A percentile compares a stretch with the other conserved stretches of the same genome.
phyloP scores from a whole-genome alignment of 2,797 vertebrate species.

The Sternotherus odoratus region DNA sequence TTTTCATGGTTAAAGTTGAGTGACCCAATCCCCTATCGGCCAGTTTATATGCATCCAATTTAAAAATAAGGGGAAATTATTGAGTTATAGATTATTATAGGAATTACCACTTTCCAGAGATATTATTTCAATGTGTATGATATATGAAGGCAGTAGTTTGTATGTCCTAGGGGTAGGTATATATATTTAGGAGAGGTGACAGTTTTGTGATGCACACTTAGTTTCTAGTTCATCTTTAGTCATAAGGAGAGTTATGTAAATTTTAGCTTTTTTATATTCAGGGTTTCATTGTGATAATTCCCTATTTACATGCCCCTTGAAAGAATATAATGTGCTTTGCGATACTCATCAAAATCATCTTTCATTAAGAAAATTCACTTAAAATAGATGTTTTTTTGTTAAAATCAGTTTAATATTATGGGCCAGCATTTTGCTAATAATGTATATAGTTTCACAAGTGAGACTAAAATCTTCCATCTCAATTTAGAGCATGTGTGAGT shows the following conservation, averaged over 20 bases:
- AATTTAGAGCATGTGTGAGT: neutral
- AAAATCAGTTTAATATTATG: neutral
- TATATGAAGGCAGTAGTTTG: neutral
- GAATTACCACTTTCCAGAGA: neutral
- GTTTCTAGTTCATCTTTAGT: neutral
- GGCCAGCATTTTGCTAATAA: accelerated
- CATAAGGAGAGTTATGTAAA: neutral
- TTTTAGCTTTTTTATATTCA: neutral
- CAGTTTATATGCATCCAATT: no score
- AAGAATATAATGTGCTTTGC: neutral
- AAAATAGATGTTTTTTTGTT: neutral
- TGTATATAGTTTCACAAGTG: accelerated
- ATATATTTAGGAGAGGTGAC: neutral
- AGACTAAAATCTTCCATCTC: neutral
- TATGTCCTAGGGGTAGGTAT: neutral
- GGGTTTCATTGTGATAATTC: neutral
- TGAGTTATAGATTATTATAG: neutral
- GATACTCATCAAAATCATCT: neutral
- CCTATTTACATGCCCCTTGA: neutral
- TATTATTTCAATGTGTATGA: neutral
- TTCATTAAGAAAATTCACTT: neutral
- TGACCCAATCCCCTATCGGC: no score
- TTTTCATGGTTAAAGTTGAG: neutral
- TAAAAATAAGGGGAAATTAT: neutral
- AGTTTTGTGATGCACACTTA: neutral